These are phyloP conservation scores for Karalla daura DNA, from an alignment of 2,797 vertebrate genomes.

Conservation along the genomic window DNA sequence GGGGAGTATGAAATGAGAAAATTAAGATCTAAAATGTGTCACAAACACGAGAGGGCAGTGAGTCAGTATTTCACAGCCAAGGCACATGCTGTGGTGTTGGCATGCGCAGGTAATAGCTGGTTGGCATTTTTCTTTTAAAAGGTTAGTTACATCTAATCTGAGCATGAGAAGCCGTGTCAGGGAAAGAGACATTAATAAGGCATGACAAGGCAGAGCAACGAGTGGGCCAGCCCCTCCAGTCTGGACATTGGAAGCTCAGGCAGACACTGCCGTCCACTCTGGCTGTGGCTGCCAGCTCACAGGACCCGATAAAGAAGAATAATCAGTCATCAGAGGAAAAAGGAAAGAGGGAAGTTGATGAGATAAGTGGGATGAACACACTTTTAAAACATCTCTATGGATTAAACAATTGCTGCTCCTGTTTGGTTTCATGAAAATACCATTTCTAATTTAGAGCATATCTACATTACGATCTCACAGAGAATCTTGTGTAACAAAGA, in stretches of 20 bases:
- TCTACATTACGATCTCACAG: slow-evolving; percentile 57
- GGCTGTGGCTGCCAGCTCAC: slow-evolving; percentile 56
- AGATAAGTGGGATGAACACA: slow-evolving; percentile 19
- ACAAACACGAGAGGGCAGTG: slow-evolving; percentile 1
- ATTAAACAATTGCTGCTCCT: slow-evolving; percentile 40
- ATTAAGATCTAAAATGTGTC: slow-evolving; percentile 6
- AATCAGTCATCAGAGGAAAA: slow-evolving; percentile 66
- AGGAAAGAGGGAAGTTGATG: slow-evolving; percentile 17
- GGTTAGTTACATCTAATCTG: slow-evolving; percentile 83
- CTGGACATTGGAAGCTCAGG: slow-evolving; percentile 51
- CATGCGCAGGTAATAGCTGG: slow-evolving; percentile 72
- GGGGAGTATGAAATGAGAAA: slow-evolving; percentile 10
- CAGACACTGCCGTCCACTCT: slow-evolving; percentile 54
- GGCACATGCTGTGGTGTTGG: slow-evolving; percentile 1
- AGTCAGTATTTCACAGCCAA: slow-evolving; percentile 13
- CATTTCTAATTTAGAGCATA: slow-evolving; percentile 61
- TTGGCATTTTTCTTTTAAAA: slow-evolving; percentile 72
- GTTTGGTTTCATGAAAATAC: slow-evolving; percentile 45
- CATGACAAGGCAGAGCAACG: slow-evolving; percentile 70
- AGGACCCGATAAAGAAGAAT: slow-evolving; percentile 65
- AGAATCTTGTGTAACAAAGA: slow-evolving; percentile 55
- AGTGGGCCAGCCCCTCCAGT: slow-evolving; percentile 60
- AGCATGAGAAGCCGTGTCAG: slow-evolving; percentile 64
- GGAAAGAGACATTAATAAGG: slow-evolving; percentile 77
- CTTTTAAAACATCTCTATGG: slow-evolving; percentile 12